Base-by-base conservation (phyloP, 2,888 invertebrate genomes). In the Drosophila colorata region DNA sequence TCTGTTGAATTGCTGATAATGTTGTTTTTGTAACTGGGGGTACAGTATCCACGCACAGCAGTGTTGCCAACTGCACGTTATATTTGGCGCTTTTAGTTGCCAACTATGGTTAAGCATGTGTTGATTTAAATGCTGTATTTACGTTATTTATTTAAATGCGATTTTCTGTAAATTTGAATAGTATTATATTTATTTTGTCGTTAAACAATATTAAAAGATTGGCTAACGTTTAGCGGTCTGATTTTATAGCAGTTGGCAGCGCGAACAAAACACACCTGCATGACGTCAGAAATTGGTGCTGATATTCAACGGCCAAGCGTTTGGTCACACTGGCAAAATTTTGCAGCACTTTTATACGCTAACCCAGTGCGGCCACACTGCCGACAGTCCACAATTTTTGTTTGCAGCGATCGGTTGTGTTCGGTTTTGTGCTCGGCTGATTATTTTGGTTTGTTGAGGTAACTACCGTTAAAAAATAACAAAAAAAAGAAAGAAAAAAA, bases 341-440 rank as follows among this genome's bases (percentile, higher is more conserved):
- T 37, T 20, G n/a, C n/a, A 9, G 28, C 28, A 11, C 38, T 23
- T 33, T 40, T 44, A 11, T 25, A 20, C 25, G 23, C 11, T 55
- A 11, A 7, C 14, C 41, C 28, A n/a, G 20, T 13, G 16, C 25
- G 60, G 57, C 49, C 63, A 68, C 64, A 71, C 47, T 56, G 37
- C 47, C 9, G 31, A 31, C 44, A 78, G 74, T 75, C 23, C 40
- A 78, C 60, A 68, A 47, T 57, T 72, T 72, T 77, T 55, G 75
- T 63, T 80, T 60, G 70, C 70, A 57, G 70, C 64, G 78, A 81
- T 82, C 78, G 75, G 83, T 82, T 56, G 75, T 71, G 65, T 40
- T 41, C 64, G 66, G 74, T 16, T 60, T 53, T 44, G 66, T 31
- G 66, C 59, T 60, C 83, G 80, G 66, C 18, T 57, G 25, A 18